These are phyloP conservation scores for Pangasius krempfi DNA, from an alignment of 2,797 vertebrate genomes.

Conservation along the genomic window DNA sequence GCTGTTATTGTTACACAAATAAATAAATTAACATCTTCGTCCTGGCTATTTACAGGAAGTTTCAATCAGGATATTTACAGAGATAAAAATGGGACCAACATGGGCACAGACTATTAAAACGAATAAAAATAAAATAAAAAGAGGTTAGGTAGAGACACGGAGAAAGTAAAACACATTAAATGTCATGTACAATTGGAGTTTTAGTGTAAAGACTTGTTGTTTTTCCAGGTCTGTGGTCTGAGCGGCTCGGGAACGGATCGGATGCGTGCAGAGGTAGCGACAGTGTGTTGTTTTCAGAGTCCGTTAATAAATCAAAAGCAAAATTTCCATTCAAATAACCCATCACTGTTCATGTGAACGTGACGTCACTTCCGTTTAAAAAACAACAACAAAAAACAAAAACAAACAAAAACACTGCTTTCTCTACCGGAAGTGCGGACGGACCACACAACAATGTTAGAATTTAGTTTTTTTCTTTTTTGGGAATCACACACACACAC, in stretches of 20 bases:
- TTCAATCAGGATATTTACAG: constrained; percentile 9
- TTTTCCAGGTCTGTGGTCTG: constrained; percentile 20
- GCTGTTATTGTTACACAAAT: constrained; percentile 13
- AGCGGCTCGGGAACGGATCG: not conserved
- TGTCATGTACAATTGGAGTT: not conserved
- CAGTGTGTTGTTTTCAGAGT: constrained; percentile 43
- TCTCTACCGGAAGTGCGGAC: not conserved
- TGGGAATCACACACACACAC: not conserved
- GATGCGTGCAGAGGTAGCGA: constrained; percentile 51
- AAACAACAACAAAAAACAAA: not conserved
- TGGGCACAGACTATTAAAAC: not conserved
- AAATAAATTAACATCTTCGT: constrained; percentile 47
- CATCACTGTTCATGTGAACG: not conserved
- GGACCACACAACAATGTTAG: not conserved
- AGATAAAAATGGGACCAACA: not conserved
- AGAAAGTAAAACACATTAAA: not conserved
- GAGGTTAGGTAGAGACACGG: not conserved
- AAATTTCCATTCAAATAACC: not conserved
- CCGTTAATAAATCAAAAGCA: not conserved
- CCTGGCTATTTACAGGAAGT: constrained; percentile 48
- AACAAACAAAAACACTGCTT: not conserved
- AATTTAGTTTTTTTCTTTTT: not conserved
- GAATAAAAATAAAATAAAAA: not conserved
- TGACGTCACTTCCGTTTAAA: not conserved
- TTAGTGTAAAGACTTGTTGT: constrained; percentile 22